Evolutionary conservation across 92 coral and sea anemone species (phyloP).

Genomic region (Siderastrea siderea): DNA sequence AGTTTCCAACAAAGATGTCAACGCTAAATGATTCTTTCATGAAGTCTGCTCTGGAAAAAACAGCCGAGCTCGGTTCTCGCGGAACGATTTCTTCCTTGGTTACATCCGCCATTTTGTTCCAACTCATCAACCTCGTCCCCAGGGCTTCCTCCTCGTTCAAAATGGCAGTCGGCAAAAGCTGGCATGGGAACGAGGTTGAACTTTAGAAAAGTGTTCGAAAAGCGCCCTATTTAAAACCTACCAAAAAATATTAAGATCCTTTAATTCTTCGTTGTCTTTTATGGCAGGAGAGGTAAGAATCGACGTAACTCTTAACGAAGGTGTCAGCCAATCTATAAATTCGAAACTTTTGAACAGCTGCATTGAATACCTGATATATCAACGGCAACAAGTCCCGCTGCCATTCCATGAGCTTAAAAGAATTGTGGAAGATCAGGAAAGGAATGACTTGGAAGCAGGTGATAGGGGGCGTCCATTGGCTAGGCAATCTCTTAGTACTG

Average conservation of each 20-base stretch:
- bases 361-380: slow-evolving; percentile 88
- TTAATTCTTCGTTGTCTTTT: neutral
- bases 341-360: slow-evolving; percentile 75
- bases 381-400: slow-evolving; percentile 90
- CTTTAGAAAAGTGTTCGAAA: neutral
- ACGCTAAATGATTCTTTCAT: slow-evolving; percentile 90
- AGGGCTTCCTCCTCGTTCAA: neutral
- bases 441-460: slow-evolving; percentile 38
- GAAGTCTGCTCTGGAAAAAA: slow-evolving; percentile 91
- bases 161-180: no score
- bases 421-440: slow-evolving; percentile 40
- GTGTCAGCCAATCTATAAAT: slow-evolving; percentile 18
- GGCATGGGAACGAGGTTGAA: slow-evolving; percentile 1
- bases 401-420: slow-evolving; percentile 90
- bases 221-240: neutral
- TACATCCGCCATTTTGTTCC: slow-evolving; percentile 92
- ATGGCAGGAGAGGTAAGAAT: slow-evolving; percentile 45
- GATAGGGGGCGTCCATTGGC: slow-evolving; percentile 36
- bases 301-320: slow-evolving; percentile 28
- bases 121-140: slow-evolving; percentile 45
- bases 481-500: slow-evolving; percentile 45
- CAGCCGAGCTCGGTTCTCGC: slow-evolving; percentile 83
- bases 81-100: slow-evolving; percentile 73
- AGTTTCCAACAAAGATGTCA: slow-evolving; percentile 88
- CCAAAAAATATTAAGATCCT: neutral